Conservation (phyloP, 2,113 vertebrate genomes). For the Centrocercus urophasianus region DNA sequence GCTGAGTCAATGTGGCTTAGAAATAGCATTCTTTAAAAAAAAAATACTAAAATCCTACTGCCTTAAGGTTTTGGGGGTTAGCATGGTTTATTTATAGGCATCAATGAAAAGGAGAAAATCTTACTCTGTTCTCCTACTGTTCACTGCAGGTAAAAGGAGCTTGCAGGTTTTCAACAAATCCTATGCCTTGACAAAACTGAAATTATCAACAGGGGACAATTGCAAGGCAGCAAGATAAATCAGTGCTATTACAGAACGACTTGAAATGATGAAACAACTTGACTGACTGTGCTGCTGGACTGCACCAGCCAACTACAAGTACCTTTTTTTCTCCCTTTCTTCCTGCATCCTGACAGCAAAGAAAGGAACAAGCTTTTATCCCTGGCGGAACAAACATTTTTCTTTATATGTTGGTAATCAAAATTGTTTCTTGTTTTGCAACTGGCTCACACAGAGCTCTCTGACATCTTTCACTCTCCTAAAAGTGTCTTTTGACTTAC, state of each 20-base stretch:
- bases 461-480: neutral
- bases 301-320: neutral
- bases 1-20: neutral
- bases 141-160: neutral
- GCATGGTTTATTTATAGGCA: conserved; percentile 37
- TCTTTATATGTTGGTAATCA: neutral
- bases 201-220: conserved; percentile 48
- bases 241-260: conserved; percentile 9
- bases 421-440: neutral
- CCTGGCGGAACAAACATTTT: neutral
- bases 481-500: neutral
- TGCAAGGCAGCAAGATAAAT: neutral
- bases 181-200: conserved; percentile 40
- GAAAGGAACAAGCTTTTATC: conserved; percentile 1
- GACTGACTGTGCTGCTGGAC: conserved; percentile 48
- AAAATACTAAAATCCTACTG: neutral
- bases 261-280: conserved; percentile 7
- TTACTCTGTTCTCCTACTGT: conserved; percentile 1
- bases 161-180: conserved; percentile 25
- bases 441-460: neutral
- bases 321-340: neutral
- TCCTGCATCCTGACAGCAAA: neutral
- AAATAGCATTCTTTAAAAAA: neutral
- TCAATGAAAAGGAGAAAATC: neutral
- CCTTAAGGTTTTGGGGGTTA: conserved; percentile 7